A percentile compares a stretch with the other conserved stretches of the same genome.
These are phyloP conservation scores for Caenorhabditis macrosperma DNA, from an alignment of 2,888 invertebrate species.

Conservation along the genomic window DNA sequence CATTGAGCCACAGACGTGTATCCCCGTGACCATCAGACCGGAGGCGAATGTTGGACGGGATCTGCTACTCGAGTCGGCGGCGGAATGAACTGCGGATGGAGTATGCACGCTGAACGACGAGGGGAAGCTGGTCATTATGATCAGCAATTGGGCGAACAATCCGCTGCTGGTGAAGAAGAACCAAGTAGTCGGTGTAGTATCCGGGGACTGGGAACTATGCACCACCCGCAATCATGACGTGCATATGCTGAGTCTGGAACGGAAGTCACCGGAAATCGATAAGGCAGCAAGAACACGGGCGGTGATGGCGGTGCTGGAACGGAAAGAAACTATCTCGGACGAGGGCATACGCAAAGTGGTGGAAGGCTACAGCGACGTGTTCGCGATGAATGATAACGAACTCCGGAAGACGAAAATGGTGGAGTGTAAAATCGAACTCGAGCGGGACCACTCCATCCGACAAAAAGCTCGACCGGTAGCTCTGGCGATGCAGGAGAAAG, in stretches of 20 bases:
- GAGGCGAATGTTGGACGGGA: not conserved
- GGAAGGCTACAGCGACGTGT: slow-evolving; percentile 10
- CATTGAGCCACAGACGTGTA: not conserved
- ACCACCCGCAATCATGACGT: too few relatives aligned
- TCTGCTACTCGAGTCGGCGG: not conserved
- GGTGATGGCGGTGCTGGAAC: not conserved
- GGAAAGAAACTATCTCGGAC: not conserved
- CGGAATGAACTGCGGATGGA: not conserved
- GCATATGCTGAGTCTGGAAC: not conserved
- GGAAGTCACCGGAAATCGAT: not conserved
- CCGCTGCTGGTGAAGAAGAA: not conserved
- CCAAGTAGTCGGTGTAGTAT: not conserved
- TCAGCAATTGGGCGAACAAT: not conserved
- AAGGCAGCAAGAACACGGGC: not conserved
- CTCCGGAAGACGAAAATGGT: slow-evolving; percentile 8
- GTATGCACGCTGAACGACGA: not conserved
- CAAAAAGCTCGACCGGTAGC: slow-evolving; percentile 53
- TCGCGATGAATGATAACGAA: slow-evolving; percentile 33
- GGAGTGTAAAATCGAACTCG: slow-evolving; percentile 12
- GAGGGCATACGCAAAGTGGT: not conserved
- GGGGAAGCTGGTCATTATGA: not conserved
- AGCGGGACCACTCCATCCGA: slow-evolving; percentile 6
- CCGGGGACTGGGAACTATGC: not conserved
- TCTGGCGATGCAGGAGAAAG: slow-evolving; percentile 23
- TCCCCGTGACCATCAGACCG: not conserved